Evolutionary conservation across 2,113 vertebrate genomes (phyloP), one percentile per base, ranked within the genome.

Genomic region (Pollachius pollachius): DNA sequence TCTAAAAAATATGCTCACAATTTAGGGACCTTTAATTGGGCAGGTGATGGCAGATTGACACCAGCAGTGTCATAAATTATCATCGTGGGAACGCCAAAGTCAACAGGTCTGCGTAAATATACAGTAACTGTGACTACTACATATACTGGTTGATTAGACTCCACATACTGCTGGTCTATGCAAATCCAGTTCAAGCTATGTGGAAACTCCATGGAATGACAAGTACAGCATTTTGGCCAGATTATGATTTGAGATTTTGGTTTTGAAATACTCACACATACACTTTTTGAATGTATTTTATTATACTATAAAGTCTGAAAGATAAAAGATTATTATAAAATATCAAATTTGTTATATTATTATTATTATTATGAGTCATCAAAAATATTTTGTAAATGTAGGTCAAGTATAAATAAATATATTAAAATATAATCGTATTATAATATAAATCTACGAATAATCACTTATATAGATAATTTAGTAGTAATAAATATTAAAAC

Each of bases 51-150:
- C 93, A 94, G 92, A 95, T 96, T 95, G 95, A 96, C 94, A 95
- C 94, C 94, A 92, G 94, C 94, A 93, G 94, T 94, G 93, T 95
- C 94, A 94, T 95, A 96, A 97, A 97, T 98, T 96, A 96, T 95
- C 94, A 92, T 91, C 92, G 89, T 91, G 87, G 91, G 90, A 93
- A 94, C 92, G 94, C 94, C 95, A 97, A 97, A 90, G 91, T 90
- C 96, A 97, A 96, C 94, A 96, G 91, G 89, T 91, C 92, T 94
- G 94, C 91, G 94, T 94, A 97, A 97, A 96, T 94, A 95, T 90
- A 94, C 94, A 78, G 73, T 25, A 21, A 71, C 91, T 94, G 41
- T 48, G 41, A 48, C 7, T 48, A 48, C 93, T 93, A 95, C 94
- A 95, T 93, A 94, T 89, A 92, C 93, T 90, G 91, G 91, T 93